Conservation (phyloP, 2,888 invertebrate species). For the Nyleta sp. region DNA sequence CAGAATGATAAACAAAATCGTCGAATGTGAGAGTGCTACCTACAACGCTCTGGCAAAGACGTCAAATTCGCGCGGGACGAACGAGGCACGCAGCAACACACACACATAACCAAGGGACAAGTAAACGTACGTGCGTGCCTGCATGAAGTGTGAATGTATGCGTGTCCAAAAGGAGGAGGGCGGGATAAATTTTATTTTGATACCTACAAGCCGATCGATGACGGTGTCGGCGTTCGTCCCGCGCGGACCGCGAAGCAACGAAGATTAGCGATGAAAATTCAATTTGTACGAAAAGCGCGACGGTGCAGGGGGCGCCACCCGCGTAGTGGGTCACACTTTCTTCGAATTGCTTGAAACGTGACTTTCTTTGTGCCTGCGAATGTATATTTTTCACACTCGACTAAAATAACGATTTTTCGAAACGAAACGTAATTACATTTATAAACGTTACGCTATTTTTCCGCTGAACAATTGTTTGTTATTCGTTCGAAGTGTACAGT, state of each 20-base stretch:
- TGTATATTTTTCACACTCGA: constrained; percentile 65
- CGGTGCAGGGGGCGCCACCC: constrained; percentile 44
- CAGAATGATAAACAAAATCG: too few relatives aligned
- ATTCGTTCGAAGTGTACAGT: constrained; percentile 52
- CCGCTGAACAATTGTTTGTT: constrained; percentile 52
- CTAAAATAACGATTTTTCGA: constrained; percentile 59
- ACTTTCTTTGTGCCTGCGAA: constrained; percentile 66
- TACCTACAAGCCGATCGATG: constrained; percentile 23
- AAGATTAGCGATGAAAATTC: constrained; percentile 48
- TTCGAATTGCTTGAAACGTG: constrained; percentile 65
- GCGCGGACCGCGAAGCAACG: constrained; percentile 50
- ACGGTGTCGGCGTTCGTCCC: constrained; percentile 39
- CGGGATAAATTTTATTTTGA: constrained; percentile 46
- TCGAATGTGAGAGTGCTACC: too few relatives aligned
- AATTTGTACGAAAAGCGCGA: constrained; percentile 53
- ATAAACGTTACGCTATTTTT: constrained; percentile 49
- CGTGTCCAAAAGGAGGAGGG: not conserved
- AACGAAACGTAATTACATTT: constrained; percentile 50
- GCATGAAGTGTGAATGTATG: constrained; percentile 17
- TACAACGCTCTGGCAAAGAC: constrained; percentile 46
- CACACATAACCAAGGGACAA: constrained; percentile 6
- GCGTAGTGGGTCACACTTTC: constrained; percentile 57
- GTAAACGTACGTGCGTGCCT: constrained; percentile 17
- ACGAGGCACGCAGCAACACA: constrained; percentile 20
- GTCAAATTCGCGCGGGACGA: constrained; percentile 33